Conservation (phyloP, 2,113 vertebrate genomes). For the Leucopsar rothschildi region DNA sequence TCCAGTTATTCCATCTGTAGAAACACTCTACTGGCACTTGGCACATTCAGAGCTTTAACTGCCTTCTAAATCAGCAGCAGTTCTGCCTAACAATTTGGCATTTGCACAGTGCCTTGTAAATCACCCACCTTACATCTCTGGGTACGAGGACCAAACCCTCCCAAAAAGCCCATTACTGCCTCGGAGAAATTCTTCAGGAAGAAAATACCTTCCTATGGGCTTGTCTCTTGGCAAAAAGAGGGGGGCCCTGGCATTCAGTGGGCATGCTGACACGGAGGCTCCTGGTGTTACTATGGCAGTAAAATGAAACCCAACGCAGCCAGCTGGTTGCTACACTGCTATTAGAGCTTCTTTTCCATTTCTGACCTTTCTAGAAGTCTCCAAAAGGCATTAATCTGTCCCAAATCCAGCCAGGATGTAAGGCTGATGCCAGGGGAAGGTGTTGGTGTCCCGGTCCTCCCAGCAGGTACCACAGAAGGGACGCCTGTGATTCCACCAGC, state of each 20-base stretch:
- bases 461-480: fast-evolving
- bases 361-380: conserved; percentile 24
- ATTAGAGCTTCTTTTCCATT: not conserved
- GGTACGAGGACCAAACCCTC: not conserved
- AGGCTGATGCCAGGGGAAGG: not conserved
- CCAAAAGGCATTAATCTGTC: not conserved
- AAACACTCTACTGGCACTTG: conserved; percentile 70
- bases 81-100: conserved; percentile 70
- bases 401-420: not conserved
- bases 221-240: not conserved
- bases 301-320: not conserved
- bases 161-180: conserved; percentile 31
- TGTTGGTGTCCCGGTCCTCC: not conserved
- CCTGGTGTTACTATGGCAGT: conserved; percentile 44
- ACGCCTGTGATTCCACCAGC: fast-evolving
- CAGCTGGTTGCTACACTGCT: conserved; percentile 33
- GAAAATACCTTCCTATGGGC: not conserved
- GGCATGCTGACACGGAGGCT: not conserved
- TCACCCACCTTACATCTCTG: conserved; percentile 53
- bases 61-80: conserved; percentile 71
- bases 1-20: conserved; percentile 74
- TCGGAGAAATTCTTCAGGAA: conserved; percentile 1
- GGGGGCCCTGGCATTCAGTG: not conserved
- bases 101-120: conserved; percentile 66
- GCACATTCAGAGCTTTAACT: conserved; percentile 68